Conservation (phyloP, 2,797 vertebrate genomes). For the Coccyzus lansbergi region DNA sequence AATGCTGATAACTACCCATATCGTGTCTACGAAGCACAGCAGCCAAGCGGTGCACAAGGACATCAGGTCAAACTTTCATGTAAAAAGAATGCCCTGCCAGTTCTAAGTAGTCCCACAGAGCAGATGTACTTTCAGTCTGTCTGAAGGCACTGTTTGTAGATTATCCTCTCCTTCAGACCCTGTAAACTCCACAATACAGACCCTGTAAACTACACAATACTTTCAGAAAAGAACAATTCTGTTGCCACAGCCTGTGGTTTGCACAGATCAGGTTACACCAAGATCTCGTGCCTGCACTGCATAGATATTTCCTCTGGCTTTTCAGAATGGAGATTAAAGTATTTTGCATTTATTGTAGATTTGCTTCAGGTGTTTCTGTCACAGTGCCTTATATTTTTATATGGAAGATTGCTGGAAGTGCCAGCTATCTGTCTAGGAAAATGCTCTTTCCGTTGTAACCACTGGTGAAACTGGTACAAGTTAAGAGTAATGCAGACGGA, state of each 20-base stretch:
- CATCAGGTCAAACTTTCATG: not conserved
- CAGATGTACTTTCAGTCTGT: not conserved
- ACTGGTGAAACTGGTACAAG: not conserved
- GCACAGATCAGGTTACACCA: not conserved
- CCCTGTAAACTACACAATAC: not conserved
- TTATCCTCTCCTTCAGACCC: not conserved
- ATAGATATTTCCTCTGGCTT: not conserved
- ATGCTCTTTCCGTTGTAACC: not conserved
- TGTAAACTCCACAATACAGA: not conserved
- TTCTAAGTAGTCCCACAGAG: not conserved
- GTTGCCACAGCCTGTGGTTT: not conserved
- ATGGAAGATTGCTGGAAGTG: not conserved
- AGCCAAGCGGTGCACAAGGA: conserved; percentile 5
- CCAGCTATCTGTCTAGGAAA: not conserved
- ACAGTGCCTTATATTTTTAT: not conserved
- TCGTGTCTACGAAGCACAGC: not conserved
- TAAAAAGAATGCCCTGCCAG: conserved; percentile 11
- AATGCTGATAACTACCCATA: not conserved
- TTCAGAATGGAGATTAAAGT: not conserved
- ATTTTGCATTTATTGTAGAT: not conserved
- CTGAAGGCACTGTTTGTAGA: not conserved
- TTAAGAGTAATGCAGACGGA: not conserved
- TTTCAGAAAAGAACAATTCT: not conserved
- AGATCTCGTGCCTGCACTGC: not conserved
- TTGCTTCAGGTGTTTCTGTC: not conserved